Conservation (phyloP, 2,888 invertebrate genomes). For the Limnephilus marmoratus region DNA sequence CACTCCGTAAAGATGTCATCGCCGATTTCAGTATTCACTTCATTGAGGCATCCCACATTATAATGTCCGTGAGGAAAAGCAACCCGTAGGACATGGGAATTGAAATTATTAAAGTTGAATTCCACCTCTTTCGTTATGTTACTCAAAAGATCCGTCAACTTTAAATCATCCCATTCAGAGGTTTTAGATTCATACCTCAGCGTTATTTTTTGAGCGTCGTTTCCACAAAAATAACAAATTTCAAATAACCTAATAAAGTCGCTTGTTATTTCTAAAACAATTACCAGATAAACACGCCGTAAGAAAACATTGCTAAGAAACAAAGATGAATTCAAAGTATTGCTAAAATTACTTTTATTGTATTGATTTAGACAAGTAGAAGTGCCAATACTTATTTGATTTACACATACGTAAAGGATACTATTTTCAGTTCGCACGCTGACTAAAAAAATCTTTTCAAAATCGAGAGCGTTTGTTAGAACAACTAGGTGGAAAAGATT, state of each 20-base stretch:
- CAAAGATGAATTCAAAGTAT: background rate
- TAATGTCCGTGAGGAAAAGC: background rate
- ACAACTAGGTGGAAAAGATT: background rate
- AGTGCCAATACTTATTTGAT: background rate
- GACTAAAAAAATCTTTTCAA: background rate
- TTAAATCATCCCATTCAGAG: background rate
- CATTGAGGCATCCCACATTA: slow-evolving; percentile 42
- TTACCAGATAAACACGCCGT: background rate
- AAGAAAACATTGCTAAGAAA: background rate
- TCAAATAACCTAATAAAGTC: background rate
- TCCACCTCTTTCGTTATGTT: background rate
- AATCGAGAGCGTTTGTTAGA: background rate
- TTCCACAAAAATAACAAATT: slow-evolving; percentile 25
- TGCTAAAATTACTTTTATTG: background rate
- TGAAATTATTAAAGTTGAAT: slow-evolving; percentile 22
- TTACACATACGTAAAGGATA: background rate
- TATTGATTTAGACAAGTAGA: background rate
- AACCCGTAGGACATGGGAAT: background rate
- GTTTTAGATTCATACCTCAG: background rate
- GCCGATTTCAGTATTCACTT: background rate
- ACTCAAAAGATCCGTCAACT: background rate
- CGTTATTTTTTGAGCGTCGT: background rate
- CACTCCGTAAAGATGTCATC: slow-evolving; percentile 34
- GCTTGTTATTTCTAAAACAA: slow-evolving; percentile 6
- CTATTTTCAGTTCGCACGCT: background rate